Conservation (phyloP, 2,888 invertebrate species). For the Thera britannica region DNA sequence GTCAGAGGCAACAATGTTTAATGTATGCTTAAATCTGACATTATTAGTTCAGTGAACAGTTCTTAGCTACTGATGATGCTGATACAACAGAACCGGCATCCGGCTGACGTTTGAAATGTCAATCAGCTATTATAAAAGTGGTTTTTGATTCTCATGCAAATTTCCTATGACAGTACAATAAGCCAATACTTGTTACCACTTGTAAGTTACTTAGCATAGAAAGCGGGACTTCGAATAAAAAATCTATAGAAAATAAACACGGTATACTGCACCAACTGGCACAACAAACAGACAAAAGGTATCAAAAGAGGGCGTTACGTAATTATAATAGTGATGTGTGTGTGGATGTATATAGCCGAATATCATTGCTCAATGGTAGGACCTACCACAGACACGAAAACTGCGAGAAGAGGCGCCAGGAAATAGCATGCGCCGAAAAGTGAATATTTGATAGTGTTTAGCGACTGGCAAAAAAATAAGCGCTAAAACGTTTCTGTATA, state of each 20-base stretch:
- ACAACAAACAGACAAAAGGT: slow-evolving; percentile 67
- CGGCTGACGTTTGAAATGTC: slow-evolving; percentile 53
- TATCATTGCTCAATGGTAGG: slow-evolving; percentile 63
- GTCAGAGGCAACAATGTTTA: not conserved
- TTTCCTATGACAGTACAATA: slow-evolving; percentile 54
- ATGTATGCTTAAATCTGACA: slow-evolving; percentile 13
- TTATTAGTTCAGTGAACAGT: slow-evolving; percentile 22
- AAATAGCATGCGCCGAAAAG: slow-evolving; percentile 44
- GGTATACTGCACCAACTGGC: slow-evolving; percentile 56
- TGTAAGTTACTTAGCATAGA: slow-evolving; percentile 70
- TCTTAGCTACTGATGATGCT: slow-evolving; percentile 29
- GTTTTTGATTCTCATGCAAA: slow-evolving; percentile 60
- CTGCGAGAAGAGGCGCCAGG: slow-evolving; percentile 43
- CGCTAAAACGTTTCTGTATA: slow-evolving; percentile 63
- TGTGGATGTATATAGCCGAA: slow-evolving; percentile 41
- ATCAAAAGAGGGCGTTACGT: slow-evolving; percentile 72
- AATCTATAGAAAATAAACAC: slow-evolving; percentile 67
- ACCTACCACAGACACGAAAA: slow-evolving; percentile 51
- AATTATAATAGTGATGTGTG: slow-evolving; percentile 66
- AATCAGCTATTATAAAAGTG: slow-evolving; percentile 50
- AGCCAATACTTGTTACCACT: slow-evolving; percentile 58
- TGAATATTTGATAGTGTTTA: slow-evolving; percentile 51
- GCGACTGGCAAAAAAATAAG: slow-evolving; percentile 44
- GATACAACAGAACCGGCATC: slow-evolving; percentile 28
- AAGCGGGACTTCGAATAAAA: slow-evolving; percentile 55